Base-by-base conservation (phyloP, 2,888 invertebrate species). In the Odontocolon sp. region DNA sequence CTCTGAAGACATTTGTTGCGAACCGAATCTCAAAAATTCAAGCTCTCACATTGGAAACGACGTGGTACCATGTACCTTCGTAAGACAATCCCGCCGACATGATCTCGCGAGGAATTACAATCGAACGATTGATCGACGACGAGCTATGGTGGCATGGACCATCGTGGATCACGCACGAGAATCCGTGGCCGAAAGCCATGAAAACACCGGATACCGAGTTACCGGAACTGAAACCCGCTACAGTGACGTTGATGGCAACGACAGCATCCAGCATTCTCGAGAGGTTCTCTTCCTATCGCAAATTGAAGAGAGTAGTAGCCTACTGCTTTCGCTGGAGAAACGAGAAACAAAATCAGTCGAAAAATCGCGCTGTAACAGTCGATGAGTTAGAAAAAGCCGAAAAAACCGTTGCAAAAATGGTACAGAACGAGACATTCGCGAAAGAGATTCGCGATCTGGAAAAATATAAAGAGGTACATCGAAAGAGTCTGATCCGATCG, bases 1-100 rank as follows among this genome's bases (percentile, higher is more conserved):
- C 21, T 0, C 26, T 79, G 0, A 80, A 83, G 57, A 79, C 79
- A 1, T 82, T 81, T 23, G 79, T 80, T 2, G 78, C 79, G 0
- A 83, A 82, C 63, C 66, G 81, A 8, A 76, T 82, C 2, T 23
- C 77, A 0, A 67, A 82, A 40, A 77, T 80, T 9, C 81, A 78
- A 23, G 42, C 67, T 0, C 5, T 59, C 0, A 69, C 77, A 6
- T 14, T 40, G 3, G 2, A 52, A 1, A 8, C 9, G 2, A 18
- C 23, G 9, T 80, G 79, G 79, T 9, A 16, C 3, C 77, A 82
- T 14, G 77, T 80, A 0, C 33, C 26, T 2, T 73, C 77, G 0
- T n/a, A 40, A 9, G 47, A 76, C 1, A 80, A 82, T 52, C 82
- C 78, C 0, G 80, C 80, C 0, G 79, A 80, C n/a, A 5, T 74